Percentiles rank a stretch among this genome's conserved stretches.
Conservation (phyloP, 2,888 invertebrate species). For the Notodonta dromedarius region DNA sequence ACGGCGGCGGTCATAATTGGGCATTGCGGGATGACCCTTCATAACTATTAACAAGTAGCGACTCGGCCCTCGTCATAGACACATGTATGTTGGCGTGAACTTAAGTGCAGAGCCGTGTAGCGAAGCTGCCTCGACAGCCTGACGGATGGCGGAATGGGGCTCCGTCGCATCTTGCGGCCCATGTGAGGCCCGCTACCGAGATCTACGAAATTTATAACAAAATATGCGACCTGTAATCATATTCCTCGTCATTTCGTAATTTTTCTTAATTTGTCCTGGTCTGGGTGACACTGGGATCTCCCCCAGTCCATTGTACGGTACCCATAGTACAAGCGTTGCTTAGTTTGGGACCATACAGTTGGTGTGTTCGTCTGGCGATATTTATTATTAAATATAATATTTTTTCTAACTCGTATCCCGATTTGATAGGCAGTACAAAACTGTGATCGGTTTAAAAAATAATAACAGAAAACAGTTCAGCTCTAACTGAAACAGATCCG, state of each 20-base stretch:
- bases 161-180: conserved; percentile 55
- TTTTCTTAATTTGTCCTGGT: too few relatives aligned
- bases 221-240: not conserved
- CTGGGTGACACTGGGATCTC: too few relatives aligned
- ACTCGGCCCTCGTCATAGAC: conserved; percentile 70
- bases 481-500: too few relatives aligned
- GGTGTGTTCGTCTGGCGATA: too few relatives aligned
- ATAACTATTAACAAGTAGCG: conserved; percentile 70
- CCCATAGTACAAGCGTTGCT: too few relatives aligned
- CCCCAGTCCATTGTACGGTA: too few relatives aligned
- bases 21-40: conserved; percentile 62
- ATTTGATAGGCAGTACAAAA: too few relatives aligned
- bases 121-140: conserved; percentile 65
- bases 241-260: too few relatives aligned
- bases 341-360: too few relatives aligned
- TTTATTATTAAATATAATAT: too few relatives aligned
- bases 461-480: too few relatives aligned
- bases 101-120: conserved; percentile 78
- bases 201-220: conserved; percentile 37
- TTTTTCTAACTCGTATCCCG: not conserved
- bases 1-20: conserved; percentile 55
- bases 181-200: conserved; percentile 36
- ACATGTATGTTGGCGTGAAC: conserved; percentile 70
- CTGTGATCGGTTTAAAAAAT: too few relatives aligned
- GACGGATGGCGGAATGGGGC: conserved; percentile 71